These are phyloP conservation scores for Calephelis virginiensis DNA, from an alignment of 1,140 invertebrate species.

Conservation along the genomic window DNA sequence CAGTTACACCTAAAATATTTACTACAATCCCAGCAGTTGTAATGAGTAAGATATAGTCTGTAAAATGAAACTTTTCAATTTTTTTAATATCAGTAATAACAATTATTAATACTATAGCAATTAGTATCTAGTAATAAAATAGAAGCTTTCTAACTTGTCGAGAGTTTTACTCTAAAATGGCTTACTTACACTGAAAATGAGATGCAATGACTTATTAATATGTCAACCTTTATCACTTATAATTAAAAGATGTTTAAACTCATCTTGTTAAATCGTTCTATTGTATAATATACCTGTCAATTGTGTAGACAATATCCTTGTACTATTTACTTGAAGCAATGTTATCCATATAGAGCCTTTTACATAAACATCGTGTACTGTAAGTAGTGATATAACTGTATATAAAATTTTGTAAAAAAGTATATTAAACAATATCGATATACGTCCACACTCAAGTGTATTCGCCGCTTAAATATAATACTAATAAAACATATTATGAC, in stretches of 20 bases:
- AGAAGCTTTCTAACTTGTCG: too few relatives aligned
- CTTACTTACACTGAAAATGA: background rate
- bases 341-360: constrained; percentile 15
- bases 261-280: constrained; percentile 3
- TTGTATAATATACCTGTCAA: constrained; percentile 46
- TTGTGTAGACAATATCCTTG: constrained; percentile 64
- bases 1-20: too few relatives aligned
- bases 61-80: too few relatives aligned
- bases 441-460: constrained; percentile 64
- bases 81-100: too few relatives aligned
- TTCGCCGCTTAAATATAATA: constrained; percentile 29
- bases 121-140: too few relatives aligned
- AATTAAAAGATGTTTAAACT: background rate
- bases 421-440: constrained; percentile 43
- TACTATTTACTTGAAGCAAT: constrained; percentile 30
- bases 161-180: background rate
- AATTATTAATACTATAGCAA: too few relatives aligned
- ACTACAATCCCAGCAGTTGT: background rate
- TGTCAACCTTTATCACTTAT: background rate
- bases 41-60: background rate
- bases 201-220: background rate
- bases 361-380: background rate
- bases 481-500: constrained; percentile 19
- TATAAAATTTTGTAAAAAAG: constrained; percentile 19
- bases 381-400: constrained; percentile 11